These are phyloP conservation scores for Cydia amplana DNA, from an alignment of 1,140 invertebrate genomes.

Conservation along the genomic window DNA sequence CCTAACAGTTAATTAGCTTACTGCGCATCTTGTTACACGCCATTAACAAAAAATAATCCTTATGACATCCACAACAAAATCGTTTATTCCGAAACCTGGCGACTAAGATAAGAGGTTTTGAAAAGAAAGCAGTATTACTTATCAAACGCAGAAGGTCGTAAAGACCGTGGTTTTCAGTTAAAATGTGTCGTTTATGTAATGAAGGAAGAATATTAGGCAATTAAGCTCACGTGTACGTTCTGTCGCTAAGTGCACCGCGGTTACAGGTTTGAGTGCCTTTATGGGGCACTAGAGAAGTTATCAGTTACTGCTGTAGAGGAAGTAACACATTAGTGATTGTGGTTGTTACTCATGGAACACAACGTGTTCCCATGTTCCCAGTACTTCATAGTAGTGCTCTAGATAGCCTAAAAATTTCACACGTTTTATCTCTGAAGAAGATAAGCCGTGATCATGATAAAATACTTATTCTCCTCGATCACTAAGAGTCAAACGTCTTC, in stretches of 20 bases:
- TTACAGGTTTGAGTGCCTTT: slow-evolving; percentile 18
- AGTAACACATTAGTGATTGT: slow-evolving; percentile 8
- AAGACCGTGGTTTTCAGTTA: neutral
- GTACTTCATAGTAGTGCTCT: neutral
- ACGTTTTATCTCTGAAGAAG: neutral
- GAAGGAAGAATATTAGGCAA: slow-evolving; percentile 5
- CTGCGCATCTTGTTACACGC: neutral
- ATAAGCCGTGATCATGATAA: neutral
- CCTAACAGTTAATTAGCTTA: neutral
- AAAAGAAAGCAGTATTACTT: neutral
- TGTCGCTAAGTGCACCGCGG: slow-evolving; percentile 20
- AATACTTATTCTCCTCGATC: neutral
- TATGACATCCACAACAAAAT: neutral
- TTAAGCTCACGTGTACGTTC: slow-evolving; percentile 22
- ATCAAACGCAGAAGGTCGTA: neutral
- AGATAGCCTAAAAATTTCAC: neutral
- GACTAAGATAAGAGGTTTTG: neutral
- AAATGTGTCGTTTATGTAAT: neutral
- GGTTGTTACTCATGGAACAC: neutral
- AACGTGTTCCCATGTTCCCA: too few species aligned
- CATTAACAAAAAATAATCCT: neutral
- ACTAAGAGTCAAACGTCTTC: neutral
- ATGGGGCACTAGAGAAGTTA: slow-evolving; percentile 12
- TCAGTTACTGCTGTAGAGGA: slow-evolving; percentile 25
- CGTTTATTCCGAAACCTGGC: neutral